phyloP scores from a whole-genome alignment of 2,113 vertebrate species.

The Chitala chitala region DNA sequence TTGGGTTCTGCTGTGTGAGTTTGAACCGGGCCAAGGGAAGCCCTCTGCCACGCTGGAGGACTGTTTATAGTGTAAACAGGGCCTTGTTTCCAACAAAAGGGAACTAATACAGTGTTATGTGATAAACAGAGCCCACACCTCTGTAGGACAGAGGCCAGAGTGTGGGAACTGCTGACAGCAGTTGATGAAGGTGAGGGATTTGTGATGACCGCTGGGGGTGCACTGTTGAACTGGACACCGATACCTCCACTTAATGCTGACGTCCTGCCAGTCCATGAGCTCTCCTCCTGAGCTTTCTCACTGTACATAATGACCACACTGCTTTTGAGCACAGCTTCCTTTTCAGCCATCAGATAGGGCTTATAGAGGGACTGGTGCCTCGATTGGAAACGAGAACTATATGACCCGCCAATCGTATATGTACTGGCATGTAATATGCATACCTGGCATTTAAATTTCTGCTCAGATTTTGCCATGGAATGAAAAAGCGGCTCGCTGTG shows the following conservation, averaged over 20 bases:
- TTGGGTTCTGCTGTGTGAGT: constrained; percentile 3
- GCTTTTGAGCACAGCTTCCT: neutral
- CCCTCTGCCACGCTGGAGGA: constrained; percentile 15
- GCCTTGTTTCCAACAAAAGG: neutral
- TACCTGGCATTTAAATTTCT: constrained; percentile 4
- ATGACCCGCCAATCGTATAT: too few relatives aligned
- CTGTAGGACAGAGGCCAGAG: constrained; percentile 1
- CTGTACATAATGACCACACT: neutral
- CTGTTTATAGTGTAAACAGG: constrained; percentile 39
- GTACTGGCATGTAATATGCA: too few relatives aligned
- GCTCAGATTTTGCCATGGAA: neutral
- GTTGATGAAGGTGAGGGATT: constrained; percentile 21
- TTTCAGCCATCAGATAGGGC: neutral
- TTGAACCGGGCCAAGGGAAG: neutral
- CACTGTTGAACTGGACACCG: neutral
- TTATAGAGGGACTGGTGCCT: too few relatives aligned
- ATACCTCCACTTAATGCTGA: neutral
- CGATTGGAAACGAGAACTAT: neutral
- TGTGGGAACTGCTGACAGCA: constrained; percentile 28
- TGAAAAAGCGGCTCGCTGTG: neutral
- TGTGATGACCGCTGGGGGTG: constrained; percentile 14
- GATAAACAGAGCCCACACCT: constrained; percentile 18
- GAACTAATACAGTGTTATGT: constrained; percentile 5
- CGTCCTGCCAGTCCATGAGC: neutral
- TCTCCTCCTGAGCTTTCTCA: neutral